Evolutionary conservation across 1,140 invertebrate genomes (phyloP).

Genomic region (Apis cerana): DNA sequence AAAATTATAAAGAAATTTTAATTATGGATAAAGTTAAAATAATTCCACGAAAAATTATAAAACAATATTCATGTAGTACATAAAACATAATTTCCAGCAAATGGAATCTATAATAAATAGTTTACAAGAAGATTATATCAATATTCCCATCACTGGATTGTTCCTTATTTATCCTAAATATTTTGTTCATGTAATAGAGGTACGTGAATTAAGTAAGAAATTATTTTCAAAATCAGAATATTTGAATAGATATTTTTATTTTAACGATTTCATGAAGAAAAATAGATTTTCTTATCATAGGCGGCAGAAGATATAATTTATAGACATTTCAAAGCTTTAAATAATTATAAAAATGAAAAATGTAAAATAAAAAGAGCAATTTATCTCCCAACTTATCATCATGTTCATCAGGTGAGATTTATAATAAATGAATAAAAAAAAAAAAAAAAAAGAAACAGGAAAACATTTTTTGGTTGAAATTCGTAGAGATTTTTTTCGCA

Average conservation of each 20-base stretch:
- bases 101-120: slow-evolving; percentile 52
- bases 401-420: slow-evolving; percentile 62
- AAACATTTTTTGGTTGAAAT: neutral
- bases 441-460: neutral
- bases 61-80: neutral
- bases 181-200: slow-evolving; percentile 69
- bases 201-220: slow-evolving; percentile 23
- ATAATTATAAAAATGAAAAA: slow-evolving; percentile 11
- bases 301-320: slow-evolving; percentile 67
- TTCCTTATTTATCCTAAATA: slow-evolving; percentile 63
- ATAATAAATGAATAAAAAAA: neutral
- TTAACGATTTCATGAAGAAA: neutral
- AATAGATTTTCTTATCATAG: slow-evolving; percentile 38
- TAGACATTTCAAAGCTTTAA: slow-evolving; percentile 58
- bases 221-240: neutral
- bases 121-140: slow-evolving; percentile 50
- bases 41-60: neutral
- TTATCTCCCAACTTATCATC: slow-evolving; percentile 59
- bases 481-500: slow-evolving; percentile 62
- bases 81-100: slow-evolving; percentile 42
- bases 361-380: slow-evolving; percentile 55
- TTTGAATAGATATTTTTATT: neutral
- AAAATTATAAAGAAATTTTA: neutral
- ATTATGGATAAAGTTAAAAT: neutral
- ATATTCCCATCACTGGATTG: slow-evolving; percentile 56